A percentile compares a stretch with the other conserved stretches of the same genome.
phyloP scores from a whole-genome alignment of 2,113 vertebrate species.

The Ahaetulla prasina region DNA sequence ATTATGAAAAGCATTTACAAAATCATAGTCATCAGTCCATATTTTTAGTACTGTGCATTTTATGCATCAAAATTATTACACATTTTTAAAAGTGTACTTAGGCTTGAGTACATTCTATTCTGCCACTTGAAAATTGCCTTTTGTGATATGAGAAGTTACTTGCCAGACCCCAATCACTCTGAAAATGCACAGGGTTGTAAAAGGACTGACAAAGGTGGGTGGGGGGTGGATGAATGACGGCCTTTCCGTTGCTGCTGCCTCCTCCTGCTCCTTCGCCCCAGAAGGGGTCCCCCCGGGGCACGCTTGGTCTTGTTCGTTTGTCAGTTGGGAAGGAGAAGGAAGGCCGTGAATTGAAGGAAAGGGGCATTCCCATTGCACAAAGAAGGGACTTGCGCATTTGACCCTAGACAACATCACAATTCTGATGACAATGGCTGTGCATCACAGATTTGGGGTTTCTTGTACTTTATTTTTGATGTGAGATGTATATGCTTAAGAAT shows the following conservation, averaged over 20 bases:
- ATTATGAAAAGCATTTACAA: slow-evolving; percentile 45
- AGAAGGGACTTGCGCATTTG: background rate
- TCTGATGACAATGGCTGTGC: background rate
- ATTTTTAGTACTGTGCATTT: slow-evolving; percentile 41
- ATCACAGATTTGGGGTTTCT: background rate
- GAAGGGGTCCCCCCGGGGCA: background rate
- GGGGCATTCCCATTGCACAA: background rate
- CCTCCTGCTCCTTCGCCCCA: background rate
- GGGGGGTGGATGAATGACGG: background rate
- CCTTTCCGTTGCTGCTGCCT: background rate
- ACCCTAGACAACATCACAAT: background rate
- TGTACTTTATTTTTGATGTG: background rate
- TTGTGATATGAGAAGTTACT: background rate
- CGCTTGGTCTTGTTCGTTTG: background rate
- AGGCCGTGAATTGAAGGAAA: background rate
- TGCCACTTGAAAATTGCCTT: background rate
- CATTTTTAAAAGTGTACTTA: slow-evolving; percentile 36
- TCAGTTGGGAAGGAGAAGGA: fast-evolving
- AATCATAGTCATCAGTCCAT: slow-evolving; percentile 30
- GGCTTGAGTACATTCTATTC: slow-evolving; percentile 42
- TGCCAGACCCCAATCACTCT: background rate
- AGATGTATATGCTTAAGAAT: background rate
- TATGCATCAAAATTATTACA: slow-evolving; percentile 31
- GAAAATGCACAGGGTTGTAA: background rate
- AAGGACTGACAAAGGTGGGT: background rate